Percentiles rank a stretch among this genome's conserved stretches.
These are phyloP conservation scores for Drosophila mimica DNA, from an alignment of 2,888 invertebrate species.

Conservation along the genomic window DNA sequence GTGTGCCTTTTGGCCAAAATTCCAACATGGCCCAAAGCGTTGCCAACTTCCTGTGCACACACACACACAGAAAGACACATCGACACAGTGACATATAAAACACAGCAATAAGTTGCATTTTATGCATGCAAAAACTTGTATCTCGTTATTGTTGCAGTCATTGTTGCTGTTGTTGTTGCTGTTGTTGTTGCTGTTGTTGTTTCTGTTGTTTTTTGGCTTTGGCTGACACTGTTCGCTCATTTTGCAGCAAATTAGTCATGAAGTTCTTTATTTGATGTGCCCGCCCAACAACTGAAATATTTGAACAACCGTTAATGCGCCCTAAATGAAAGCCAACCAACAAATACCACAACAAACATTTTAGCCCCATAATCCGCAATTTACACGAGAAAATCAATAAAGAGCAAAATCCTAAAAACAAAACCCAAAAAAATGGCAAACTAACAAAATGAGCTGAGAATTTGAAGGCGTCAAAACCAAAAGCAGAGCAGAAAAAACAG, in stretches of 20 bases:
- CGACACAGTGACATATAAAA: slow-evolving; percentile 50
- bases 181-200: slow-evolving; percentile 21
- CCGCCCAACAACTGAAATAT: slow-evolving; percentile 45
- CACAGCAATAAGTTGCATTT: slow-evolving; percentile 44
- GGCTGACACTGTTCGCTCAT: slow-evolving; percentile 63
- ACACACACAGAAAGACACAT: slow-evolving; percentile 9
- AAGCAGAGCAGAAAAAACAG: slow-evolving; percentile 3
- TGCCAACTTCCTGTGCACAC: slow-evolving; percentile 68
- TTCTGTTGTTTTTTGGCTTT: slow-evolving; percentile 13
- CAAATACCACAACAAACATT: slow-evolving; percentile 10
- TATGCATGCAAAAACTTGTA: slow-evolving; percentile 61
- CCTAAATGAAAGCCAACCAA: slow-evolving; percentile 26
- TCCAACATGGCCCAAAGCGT: slow-evolving; percentile 69
- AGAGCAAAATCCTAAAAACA: not conserved
- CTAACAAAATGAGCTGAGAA: slow-evolving; percentile 28
- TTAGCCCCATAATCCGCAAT: slow-evolving; percentile 29
- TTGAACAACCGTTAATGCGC: slow-evolving; percentile 36
- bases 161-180: slow-evolving; percentile 32
- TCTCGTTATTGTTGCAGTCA: slow-evolving; percentile 14
- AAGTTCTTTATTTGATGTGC: slow-evolving; percentile 63
- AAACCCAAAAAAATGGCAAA: slow-evolving; percentile 4
- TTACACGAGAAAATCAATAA: slow-evolving; percentile 47
- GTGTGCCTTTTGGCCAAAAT: slow-evolving; percentile 53
- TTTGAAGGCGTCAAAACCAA: slow-evolving; percentile 31
- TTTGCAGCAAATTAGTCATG: slow-evolving; percentile 72